These are phyloP conservation scores for Drosophila robusta DNA, from an alignment of 2,888 invertebrate species.

Conservation along the genomic window DNA sequence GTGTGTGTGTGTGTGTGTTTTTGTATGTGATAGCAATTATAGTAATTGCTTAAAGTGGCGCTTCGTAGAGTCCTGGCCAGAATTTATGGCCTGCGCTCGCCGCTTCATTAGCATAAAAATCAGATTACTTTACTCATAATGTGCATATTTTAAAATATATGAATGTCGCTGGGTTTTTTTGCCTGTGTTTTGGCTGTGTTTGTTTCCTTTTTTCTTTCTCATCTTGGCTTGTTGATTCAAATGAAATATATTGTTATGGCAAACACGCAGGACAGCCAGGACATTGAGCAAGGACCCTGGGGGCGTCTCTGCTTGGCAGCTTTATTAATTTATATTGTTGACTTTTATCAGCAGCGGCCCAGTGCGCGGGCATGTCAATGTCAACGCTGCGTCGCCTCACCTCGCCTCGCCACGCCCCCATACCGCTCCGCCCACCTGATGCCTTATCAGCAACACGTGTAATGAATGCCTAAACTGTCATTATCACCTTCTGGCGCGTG, in stretches of 20 bases:
- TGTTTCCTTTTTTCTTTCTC: constrained; percentile 17
- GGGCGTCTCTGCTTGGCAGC: constrained; percentile 70
- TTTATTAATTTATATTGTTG: constrained; percentile 81
- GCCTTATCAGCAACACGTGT: constrained; percentile 79
- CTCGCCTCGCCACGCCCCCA: constrained; percentile 7
- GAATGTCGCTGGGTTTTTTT: constrained; percentile 43
- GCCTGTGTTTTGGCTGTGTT: constrained; percentile 30
- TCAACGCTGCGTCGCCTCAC: constrained; percentile 41
- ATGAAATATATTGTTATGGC: constrained; percentile 80
- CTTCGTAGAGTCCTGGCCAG: constrained; percentile 26
- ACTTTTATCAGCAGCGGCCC: constrained; percentile 73
- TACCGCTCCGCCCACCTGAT: constrained; percentile 38
- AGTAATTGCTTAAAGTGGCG: constrained; percentile 72
- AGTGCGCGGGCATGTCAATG: constrained; percentile 67
- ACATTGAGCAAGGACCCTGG: constrained; percentile 61
- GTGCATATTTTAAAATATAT: constrained; percentile 75
- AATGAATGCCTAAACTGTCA: constrained; percentile 81
- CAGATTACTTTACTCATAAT: constrained; percentile 77
- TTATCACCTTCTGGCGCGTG: constrained; percentile 73
- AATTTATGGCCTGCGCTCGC: constrained; percentile 62
- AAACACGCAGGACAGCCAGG: constrained; percentile 71
- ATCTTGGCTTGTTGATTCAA: constrained; percentile 73
- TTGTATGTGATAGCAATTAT: constrained; percentile 65
- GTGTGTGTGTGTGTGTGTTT: constrained; percentile 13
- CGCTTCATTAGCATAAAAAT: constrained; percentile 81